Evolutionary conservation across 92 coral and sea anemone genomes (phyloP).

Genomic region (Palythoa caribaeorum): DNA sequence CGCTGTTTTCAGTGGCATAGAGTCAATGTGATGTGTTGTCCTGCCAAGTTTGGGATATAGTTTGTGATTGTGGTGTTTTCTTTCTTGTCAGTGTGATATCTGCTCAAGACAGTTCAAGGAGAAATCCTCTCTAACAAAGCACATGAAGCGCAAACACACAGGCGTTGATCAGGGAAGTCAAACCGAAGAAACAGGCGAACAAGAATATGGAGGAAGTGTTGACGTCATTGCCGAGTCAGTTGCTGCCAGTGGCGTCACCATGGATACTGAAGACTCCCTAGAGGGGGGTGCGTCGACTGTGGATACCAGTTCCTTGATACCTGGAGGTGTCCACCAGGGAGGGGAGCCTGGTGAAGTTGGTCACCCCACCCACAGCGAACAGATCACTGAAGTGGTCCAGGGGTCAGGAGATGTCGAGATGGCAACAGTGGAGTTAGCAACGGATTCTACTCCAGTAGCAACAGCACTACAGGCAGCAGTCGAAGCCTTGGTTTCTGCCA

Average conservation of each 20-base stretch:
- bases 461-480: slow-evolving; percentile 94
- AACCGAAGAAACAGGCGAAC: slow-evolving; percentile 92
- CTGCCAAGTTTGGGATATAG: neutral
- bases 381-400: slow-evolving; percentile 77
- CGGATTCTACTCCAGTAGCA: slow-evolving; percentile 79
- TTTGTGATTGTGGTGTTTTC: neutral
- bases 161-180: slow-evolving; percentile 93
- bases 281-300: slow-evolving; percentile 79
- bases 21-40: too few relatives aligned
- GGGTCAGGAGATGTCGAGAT: slow-evolving; percentile 87
- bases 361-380: slow-evolving; percentile 44
- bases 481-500: slow-evolving; percentile 92
- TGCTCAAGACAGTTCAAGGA: slow-evolving; percentile 96
- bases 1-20: too few relatives aligned
- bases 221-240: slow-evolving; percentile 98
- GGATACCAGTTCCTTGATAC: slow-evolving; percentile 80
- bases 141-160: slow-evolving; percentile 97
- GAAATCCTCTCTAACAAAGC: slow-evolving; percentile 97
- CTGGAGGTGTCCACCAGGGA: slow-evolving; percentile 54
- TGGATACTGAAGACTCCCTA: slow-evolving; percentile 84
- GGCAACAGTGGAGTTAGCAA: slow-evolving; percentile 91
- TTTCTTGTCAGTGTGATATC: slow-evolving; percentile 77
- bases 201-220: slow-evolving; percentile 81
- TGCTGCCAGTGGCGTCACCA: slow-evolving; percentile 92
- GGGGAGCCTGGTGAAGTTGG: slow-evolving; percentile 40